A percentile compares a stretch with the other conserved stretches of the same genome.
phyloP scores from a whole-genome alignment of 35 echinoderm and acorn worm genomes.

The Apostichopus californicus region DNA sequence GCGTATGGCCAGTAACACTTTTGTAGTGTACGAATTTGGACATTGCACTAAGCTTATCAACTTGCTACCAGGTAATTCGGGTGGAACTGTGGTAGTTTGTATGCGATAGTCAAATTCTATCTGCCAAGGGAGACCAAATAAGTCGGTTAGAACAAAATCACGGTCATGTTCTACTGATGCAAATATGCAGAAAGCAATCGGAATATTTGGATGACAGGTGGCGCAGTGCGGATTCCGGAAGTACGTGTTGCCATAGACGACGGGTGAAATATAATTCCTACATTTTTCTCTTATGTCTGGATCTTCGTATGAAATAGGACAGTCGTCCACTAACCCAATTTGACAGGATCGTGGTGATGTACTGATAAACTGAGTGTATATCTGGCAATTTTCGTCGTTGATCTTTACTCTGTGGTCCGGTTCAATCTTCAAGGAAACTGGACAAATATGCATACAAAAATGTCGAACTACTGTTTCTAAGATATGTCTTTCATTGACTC shows the following conservation, averaged over 20 bases:
- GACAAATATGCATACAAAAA: background rate
- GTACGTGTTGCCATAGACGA: too few relatives aligned
- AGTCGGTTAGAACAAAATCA: too few relatives aligned
- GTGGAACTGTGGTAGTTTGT: too few relatives aligned
- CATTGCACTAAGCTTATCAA: too few relatives aligned
- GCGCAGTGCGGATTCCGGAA: constrained; percentile 25
- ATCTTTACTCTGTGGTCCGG: background rate
- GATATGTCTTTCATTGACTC: background rate
- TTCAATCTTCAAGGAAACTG: background rate
- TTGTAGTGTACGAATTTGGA: too few relatives aligned
- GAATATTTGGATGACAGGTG: background rate
- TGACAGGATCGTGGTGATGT: background rate
- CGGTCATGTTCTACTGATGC: too few relatives aligned
- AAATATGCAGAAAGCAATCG: too few relatives aligned
- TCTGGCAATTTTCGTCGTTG: background rate
- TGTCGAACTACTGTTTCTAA: background rate
- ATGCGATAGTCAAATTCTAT: too few relatives aligned
- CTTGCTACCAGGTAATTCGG: too few relatives aligned
- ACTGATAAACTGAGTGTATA: background rate
- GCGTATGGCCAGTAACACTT: too few relatives aligned
- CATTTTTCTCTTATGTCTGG: background rate
- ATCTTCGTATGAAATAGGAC: background rate
- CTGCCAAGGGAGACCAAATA: too few relatives aligned
- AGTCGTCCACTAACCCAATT: background rate
- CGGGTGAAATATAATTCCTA: too few relatives aligned